These are phyloP conservation scores for Tortrix viridana DNA, from an alignment of 2,888 invertebrate genomes.

Conservation along the genomic window DNA sequence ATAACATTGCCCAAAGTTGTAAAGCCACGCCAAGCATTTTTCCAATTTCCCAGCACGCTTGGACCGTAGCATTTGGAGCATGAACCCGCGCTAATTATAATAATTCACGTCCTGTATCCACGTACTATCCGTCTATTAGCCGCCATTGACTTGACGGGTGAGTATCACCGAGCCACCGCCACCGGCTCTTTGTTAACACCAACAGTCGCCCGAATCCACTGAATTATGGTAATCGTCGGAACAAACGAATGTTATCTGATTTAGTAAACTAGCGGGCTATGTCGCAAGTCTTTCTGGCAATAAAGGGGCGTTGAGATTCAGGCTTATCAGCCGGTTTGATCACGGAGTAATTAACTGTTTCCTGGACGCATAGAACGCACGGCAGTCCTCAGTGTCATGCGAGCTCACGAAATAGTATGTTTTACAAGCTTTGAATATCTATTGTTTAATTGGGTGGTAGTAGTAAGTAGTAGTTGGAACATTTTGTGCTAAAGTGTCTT, in stretches of 20 bases:
- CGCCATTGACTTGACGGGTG: constrained; percentile 44
- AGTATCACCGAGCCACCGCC: constrained; percentile 49
- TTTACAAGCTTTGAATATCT: not conserved
- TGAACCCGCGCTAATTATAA: constrained; percentile 56
- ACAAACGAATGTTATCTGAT: constrained; percentile 62
- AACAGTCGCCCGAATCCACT: constrained; percentile 50
- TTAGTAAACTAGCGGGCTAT: constrained; percentile 53
- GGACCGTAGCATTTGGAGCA: constrained; percentile 25
- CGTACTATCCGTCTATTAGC: constrained; percentile 50
- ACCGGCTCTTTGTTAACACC: constrained; percentile 47
- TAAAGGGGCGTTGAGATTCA: constrained; percentile 43
- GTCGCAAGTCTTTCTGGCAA: constrained; percentile 45
- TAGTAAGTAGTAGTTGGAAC: not conserved
- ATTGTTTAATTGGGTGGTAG: too few relatives aligned
- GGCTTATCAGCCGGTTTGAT: constrained; percentile 34
- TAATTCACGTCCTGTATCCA: constrained; percentile 61
- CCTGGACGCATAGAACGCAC: constrained; percentile 18
- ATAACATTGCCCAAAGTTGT: constrained; percentile 3
- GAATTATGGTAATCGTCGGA: constrained; percentile 59
- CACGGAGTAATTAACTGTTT: constrained; percentile 32
- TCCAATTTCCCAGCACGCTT: constrained; percentile 1
- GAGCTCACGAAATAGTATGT: not conserved
- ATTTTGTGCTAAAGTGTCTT: too few relatives aligned
- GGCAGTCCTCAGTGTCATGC: not conserved
- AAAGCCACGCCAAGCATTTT: constrained; percentile 20